Evolutionary conservation across 2,888 invertebrate genomes (phyloP), one percentile per base, ranked within the genome.

Genomic region (Athalia rosae): DNA sequence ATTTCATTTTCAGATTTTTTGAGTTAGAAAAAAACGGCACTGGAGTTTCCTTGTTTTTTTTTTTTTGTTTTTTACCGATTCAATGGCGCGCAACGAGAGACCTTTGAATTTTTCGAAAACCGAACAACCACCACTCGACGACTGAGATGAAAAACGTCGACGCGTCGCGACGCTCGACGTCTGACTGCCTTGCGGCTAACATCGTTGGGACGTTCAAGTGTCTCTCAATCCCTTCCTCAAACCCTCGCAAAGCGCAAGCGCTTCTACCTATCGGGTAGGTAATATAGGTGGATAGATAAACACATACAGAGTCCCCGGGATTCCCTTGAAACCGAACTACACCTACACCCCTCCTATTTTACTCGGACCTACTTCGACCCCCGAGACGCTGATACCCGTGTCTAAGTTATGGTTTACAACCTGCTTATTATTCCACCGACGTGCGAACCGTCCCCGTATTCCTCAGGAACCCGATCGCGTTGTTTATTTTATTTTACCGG

Each of bases 161-260:
- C 85, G 84, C 87, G 86, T 86, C 84, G 86, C 89, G 89, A 88
- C 87, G 87, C 86, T 87, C 87, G 88, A 88, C 89, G 89, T 88
- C 88, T 87, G 87, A 89, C 89, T 89, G 88, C 84, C 85, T 86
- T 82, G 67, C 61, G 77, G 67, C 59, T 41, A 47, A 28, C 59
- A 67, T 77, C 69, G 59, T 69, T 61, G 48, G 67, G 69, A 67
- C 56, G 64, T 56, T 53, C 63, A 15, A 50, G 67, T 9, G 66
- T 47, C 66, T 67, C 47, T 69, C 66, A 66, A 58, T 64, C 66
- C 66, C 56, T 66, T 76, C 28, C 9, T 41, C 71, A 71, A 45
- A 56, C 71, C 71, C 71, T 59, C 11, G 4, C 28, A 6, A 15
- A 45, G 61, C 73, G 74, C 74, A 74, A 28, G 74, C 74, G 74